phyloP scores from a whole-genome alignment of 2,113 vertebrate species.

The Lynx canadensis region DNA sequence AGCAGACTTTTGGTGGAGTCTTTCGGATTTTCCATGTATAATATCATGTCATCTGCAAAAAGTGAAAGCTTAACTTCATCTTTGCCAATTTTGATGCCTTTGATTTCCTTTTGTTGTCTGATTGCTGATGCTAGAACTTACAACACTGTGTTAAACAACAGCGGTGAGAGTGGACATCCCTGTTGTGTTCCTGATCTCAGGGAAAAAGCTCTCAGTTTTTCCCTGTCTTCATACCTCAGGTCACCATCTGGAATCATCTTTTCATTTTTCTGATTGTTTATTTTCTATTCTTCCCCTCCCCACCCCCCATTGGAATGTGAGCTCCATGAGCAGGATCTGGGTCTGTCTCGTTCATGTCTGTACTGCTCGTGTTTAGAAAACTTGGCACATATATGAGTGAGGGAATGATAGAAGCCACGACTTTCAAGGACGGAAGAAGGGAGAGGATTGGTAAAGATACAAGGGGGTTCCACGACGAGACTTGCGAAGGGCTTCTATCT shows the following conservation, averaged over 20 bases:
- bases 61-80: too few relatives aligned
- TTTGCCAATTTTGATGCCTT: too few relatives aligned
- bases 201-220: too few relatives aligned
- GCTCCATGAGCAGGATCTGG: neutral
- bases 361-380: neutral
- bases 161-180: too few relatives aligned
- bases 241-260: neutral
- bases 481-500: neutral
- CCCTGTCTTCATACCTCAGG: neutral
- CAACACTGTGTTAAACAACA: too few relatives aligned
- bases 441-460: neutral
- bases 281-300: neutral
- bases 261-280: neutral
- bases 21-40: too few relatives aligned
- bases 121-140: too few relatives aligned
- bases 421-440: neutral
- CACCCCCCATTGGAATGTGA: neutral
- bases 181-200: too few relatives aligned
- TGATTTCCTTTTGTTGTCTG: too few relatives aligned
- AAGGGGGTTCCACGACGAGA: neutral
- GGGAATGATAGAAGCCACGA: neutral
- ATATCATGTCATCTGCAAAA: too few relatives aligned
- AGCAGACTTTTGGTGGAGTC: too few relatives aligned
- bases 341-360: neutral
- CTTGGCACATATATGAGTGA: accelerated